Evolutionary conservation across 37 sponge, comb jelly and placozoan genomes (phyloP).

Genomic region (Halichondria panicea): DNA sequence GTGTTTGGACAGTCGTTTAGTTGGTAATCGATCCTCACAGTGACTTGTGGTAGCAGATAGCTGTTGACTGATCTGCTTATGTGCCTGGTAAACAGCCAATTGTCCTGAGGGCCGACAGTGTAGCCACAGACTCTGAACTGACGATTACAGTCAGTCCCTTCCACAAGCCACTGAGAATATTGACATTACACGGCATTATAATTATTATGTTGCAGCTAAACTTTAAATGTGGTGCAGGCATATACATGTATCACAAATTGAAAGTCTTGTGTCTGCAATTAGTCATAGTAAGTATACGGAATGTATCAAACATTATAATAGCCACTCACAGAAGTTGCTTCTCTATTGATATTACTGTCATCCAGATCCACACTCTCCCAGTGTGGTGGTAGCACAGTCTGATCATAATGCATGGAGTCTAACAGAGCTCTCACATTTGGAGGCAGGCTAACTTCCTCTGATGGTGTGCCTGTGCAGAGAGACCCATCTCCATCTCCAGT

Average conservation of each 20-base stretch:
- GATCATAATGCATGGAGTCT: conserved; percentile 27
- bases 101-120: conserved; percentile 2
- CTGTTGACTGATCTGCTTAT: conserved; percentile 32
- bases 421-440: conserved; percentile 7
- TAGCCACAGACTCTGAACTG: conserved; percentile 2
- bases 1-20: conserved; percentile 22
- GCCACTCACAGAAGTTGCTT: neutral
- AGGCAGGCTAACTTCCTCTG: too few relatives aligned
- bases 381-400: neutral
- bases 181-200: neutral
- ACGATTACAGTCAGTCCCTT: conserved; percentile 6
- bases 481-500: too few relatives aligned
- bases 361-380: conserved; percentile 27
- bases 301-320: too few relatives aligned
- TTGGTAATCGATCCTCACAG: conserved; percentile 8
- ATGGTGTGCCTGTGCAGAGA: too few relatives aligned
- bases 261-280: neutral
- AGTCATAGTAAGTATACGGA: too few relatives aligned
- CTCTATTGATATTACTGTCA: neutral
- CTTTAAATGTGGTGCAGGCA: too few relatives aligned
- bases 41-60: conserved; percentile 18
- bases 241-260: neutral
- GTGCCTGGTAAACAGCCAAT: conserved; percentile 41
- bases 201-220: neutral
- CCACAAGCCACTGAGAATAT: conserved; percentile 27